Percentiles rank a stretch among this genome's conserved stretches.
phyloP scores from a whole-genome alignment of 2,797 vertebrate species.

The Pitangus sulphuratus region DNA sequence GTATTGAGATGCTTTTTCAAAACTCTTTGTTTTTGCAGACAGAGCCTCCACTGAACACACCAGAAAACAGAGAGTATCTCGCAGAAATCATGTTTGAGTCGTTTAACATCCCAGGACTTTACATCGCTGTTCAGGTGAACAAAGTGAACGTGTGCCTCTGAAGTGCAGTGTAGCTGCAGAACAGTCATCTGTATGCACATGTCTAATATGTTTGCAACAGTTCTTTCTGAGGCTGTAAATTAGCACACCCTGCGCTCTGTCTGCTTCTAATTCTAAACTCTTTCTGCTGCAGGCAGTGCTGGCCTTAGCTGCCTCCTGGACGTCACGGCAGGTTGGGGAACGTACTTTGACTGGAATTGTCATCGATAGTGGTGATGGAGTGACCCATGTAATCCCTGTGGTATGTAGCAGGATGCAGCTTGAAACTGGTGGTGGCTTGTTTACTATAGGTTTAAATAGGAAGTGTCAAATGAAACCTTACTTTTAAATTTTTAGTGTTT shows the following conservation, averaged over 20 bases:
- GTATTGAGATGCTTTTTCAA: background rate
- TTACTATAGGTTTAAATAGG: background rate
- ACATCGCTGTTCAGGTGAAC: constrained; percentile 86
- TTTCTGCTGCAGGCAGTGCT: constrained; percentile 73
- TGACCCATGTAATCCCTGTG: constrained; percentile 82
- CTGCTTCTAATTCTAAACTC: background rate
- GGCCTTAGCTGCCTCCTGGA: constrained; percentile 81
- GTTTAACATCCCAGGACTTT: constrained; percentile 85
- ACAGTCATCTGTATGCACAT: fast-evolving
- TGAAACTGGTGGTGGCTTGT: background rate
- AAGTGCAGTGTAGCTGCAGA: background rate
- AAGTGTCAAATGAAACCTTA: background rate
- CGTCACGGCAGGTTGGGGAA: constrained; percentile 78
- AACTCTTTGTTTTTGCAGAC: constrained; percentile 78
- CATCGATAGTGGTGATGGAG: constrained; percentile 81
- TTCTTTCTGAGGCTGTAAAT: background rate
- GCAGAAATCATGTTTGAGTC: constrained; percentile 97
- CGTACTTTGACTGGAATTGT: constrained; percentile 79
- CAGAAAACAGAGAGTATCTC: constrained; percentile 93
- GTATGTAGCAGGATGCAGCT: constrained; percentile 43
- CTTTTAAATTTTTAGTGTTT: background rate
- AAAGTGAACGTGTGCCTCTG: background rate
- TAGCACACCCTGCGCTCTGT: background rate
- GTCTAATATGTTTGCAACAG: background rate
- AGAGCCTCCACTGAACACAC: constrained; percentile 92